phyloP scores from a whole-genome alignment of 2,888 invertebrate species.

The Elysia crispata region DNA sequence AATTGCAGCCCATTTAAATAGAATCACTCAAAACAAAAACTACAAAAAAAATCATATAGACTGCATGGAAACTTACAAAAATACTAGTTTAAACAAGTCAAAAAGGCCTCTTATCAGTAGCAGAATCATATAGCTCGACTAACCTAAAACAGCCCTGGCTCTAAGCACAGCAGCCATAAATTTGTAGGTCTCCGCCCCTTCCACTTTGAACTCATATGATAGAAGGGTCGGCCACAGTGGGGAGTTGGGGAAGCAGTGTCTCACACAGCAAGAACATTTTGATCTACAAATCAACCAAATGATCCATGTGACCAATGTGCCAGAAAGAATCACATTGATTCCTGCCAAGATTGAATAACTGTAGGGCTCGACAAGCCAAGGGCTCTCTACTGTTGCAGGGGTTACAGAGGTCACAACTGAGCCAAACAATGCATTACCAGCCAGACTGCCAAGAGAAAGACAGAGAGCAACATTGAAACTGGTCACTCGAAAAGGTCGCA shows the following conservation, averaged over 20 bases:
- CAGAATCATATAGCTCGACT: slow-evolving; percentile 35
- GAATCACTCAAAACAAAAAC: background rate
- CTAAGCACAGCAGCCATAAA: slow-evolving; percentile 71
- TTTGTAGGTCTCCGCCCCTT: slow-evolving; percentile 68
- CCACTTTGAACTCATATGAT: slow-evolving; percentile 60
- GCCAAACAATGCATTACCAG: slow-evolving; percentile 64
- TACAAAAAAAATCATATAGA: background rate
- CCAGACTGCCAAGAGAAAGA: slow-evolving; percentile 61
- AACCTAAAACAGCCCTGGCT: slow-evolving; percentile 68
- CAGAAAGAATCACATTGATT: slow-evolving; percentile 61
- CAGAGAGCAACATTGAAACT: slow-evolving; percentile 66
- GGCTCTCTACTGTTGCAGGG: slow-evolving; percentile 52
- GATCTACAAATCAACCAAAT: slow-evolving; percentile 57
- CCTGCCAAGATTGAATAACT: slow-evolving; percentile 58
- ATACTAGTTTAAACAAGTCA: no score
- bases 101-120: no score
- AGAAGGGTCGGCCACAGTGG: slow-evolving; percentile 72
- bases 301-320: slow-evolving; percentile 55
- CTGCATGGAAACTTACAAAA: no score
- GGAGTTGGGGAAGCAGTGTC: slow-evolving; percentile 55
- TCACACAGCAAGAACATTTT: slow-evolving; percentile 55
- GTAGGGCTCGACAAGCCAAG: slow-evolving; percentile 66
- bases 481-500: slow-evolving; percentile 69
- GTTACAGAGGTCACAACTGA: slow-evolving; percentile 55
- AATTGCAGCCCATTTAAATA: no score